Base-by-base conservation (phyloP, 2,888 invertebrate genomes). In the Eilema depressum region DNA sequence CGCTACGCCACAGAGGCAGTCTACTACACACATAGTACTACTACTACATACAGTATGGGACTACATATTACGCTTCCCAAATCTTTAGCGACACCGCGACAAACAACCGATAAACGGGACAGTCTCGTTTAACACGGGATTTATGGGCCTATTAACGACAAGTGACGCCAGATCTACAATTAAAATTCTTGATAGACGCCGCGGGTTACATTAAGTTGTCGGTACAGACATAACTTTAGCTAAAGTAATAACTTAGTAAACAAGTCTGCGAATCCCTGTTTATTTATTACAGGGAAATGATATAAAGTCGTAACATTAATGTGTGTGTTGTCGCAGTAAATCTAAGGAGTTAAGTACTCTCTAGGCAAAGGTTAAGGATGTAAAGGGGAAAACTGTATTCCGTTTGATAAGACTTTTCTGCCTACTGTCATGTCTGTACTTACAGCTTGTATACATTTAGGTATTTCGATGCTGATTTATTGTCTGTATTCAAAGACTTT, bases 271-370 rank as follows among this genome's bases (percentile, higher is more conserved):
- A 67, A 59, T 66, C 53, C 53, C 53, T 10, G 8, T 8, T 53
- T 67, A 70, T 66, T 70, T 70, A 70, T 67, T 66, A 70, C 28
- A 66, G 61, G 64, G 53, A 69, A 65, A 64, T 60, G 37, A 64
- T 28, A 53, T 64, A 61, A 37, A 37, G 60, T 65, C 30, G 25
- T 17, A 30, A 61, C 30, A 61, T 65, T 65, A 60, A 69, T 61
- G 33, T 26, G 20, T 20, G 63, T 60, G 63, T 20, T 61, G 63
- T 69, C 69, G 14, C 59, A 14, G 59, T 69, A 69, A 66, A 70
- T 63, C 26, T 70, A 17, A 60, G 47, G 25, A 3, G 53, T 53
- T 8, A n/a, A 53, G 53, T 14, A 53, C n/a, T n/a, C 10, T 53
- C 8, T 8, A 10, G n/a, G n/a, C n/a, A n/a, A n/a, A 0, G 53